Evolutionary conservation across 1,140 invertebrate species (phyloP), one percentile per base, ranked within the genome.

Genomic region (Tribolium castaneum): DNA sequence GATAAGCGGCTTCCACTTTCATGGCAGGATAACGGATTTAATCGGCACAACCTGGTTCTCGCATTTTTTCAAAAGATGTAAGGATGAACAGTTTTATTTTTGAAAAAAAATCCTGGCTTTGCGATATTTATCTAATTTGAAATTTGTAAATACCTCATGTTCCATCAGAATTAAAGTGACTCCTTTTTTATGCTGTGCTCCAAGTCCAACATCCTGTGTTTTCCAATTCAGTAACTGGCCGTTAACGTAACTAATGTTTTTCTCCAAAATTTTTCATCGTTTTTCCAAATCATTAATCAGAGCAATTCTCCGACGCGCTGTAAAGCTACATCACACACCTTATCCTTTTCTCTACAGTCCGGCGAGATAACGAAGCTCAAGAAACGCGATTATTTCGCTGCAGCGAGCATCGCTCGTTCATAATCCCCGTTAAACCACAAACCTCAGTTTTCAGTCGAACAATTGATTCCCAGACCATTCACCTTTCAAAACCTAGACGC

Each of bases 321-420:
- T 45, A 9, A 45, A 45, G 2, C n/a, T 45, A n/a, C 39, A 10
- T 45, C 39, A n/a, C 39, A 45, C 39, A 45, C 39, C 39, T 45
- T 45, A 45, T 45, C n/a, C 39, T 9, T 10, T n/a, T 45, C 39
- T 45, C 4, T 30, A 30, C 25, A 30, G 25, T 30, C 39, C 39
- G 9, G 39, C n/a, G 51, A 52, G 12, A 52, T 52, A 52, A 52
- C 51, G 51, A 19, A 19, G 51, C 51, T 52, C 12, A 59, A 19
- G 19, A 59, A 22, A n/a, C 6, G 19, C 54, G 54, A 59, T 59
- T 59, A 25, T 59, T 59, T 10, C 54, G 54, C 54, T 59, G 54
- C 54, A 25, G 14, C 7, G 54, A 19, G 54, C 54, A 22, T 25
- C 9, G 14, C 3, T 59, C 19, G 9, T 59, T 59, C 19, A 59